phyloP scores from a whole-genome alignment of 2,797 vertebrate species.

The Falco berigora region DNA sequence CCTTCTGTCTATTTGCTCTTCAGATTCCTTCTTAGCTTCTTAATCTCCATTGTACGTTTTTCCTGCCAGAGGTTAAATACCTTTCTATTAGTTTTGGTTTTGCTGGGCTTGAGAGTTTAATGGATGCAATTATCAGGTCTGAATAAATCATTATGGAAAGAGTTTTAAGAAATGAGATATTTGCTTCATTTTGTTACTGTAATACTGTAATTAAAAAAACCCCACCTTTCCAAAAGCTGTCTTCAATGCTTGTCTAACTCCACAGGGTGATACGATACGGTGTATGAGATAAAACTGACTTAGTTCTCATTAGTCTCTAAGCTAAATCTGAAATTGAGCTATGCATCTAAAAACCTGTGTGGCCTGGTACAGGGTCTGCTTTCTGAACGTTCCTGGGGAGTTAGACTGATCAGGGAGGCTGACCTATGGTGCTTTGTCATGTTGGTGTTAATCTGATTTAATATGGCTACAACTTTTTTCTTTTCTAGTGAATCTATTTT shows the following conservation, averaged over 20 bases:
- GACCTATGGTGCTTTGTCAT: not conserved
- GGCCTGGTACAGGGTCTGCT: not conserved
- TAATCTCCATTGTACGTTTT: not conserved
- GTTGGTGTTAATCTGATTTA: not conserved
- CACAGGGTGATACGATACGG: not conserved
- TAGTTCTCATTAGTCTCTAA: not conserved
- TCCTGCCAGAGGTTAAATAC: not conserved
- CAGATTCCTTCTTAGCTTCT: not conserved
- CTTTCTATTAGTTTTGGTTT: not conserved
- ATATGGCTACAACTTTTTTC: not conserved
- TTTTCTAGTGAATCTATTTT: not conserved
- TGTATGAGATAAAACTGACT: not conserved
- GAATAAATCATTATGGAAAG: not conserved
- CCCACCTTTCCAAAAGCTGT: not conserved
- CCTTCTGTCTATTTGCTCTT: not conserved
- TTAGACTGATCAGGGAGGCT: not conserved
- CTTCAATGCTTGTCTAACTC: not conserved
- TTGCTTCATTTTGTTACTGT: not conserved
- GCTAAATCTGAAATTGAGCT: not conserved
- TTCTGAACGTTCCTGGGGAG: not conserved
- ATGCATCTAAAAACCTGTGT: not conserved
- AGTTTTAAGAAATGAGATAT: not conserved
- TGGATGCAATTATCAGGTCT: not conserved
- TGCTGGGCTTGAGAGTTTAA: not conserved
- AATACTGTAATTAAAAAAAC: not conserved